Conservation (phyloP, 2,113 vertebrate genomes). For the Embiotoca jacksoni region DNA sequence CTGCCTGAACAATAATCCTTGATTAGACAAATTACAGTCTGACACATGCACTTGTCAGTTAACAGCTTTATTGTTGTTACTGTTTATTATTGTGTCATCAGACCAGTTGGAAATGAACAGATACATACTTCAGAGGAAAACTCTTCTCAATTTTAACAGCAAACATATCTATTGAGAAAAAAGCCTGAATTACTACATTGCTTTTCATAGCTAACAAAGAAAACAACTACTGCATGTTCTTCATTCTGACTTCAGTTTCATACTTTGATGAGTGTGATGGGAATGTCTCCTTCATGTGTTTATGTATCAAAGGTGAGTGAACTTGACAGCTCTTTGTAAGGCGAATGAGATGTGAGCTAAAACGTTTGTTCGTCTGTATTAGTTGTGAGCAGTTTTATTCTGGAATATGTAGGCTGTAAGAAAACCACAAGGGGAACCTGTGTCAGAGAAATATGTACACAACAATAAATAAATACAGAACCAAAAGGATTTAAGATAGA, state of each 20-base stretch:
- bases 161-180: neutral
- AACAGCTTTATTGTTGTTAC: conserved; percentile 34
- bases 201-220: neutral
- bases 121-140: conserved; percentile 14
- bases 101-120: conserved; percentile 6
- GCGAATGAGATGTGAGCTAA: conserved; percentile 44
- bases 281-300: conserved; percentile 1
- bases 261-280: neutral
- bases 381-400: neutral
- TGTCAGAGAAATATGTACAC: conserved; percentile 2
- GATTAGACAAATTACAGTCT: conserved; percentile 57
- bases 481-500: conserved; percentile 16
- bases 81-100: conserved; percentile 6
- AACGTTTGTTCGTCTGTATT: conserved; percentile 39
- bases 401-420: neutral
- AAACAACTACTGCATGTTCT: neutral
- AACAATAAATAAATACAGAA: conserved; percentile 17
- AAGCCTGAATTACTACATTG: neutral
- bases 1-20: conserved; percentile 43
- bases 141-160: neutral
- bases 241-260: neutral
- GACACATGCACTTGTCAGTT: conserved; percentile 39
- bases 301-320: conserved; percentile 23
- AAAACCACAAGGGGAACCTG: conserved; percentile 18
- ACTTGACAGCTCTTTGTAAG: conserved; percentile 17